Percentiles rank a stretch among this genome's conserved stretches.
Evolutionary conservation across 2,797 vertebrate genomes (phyloP).

Genomic region (Acrocephalus scirpaceus): DNA sequence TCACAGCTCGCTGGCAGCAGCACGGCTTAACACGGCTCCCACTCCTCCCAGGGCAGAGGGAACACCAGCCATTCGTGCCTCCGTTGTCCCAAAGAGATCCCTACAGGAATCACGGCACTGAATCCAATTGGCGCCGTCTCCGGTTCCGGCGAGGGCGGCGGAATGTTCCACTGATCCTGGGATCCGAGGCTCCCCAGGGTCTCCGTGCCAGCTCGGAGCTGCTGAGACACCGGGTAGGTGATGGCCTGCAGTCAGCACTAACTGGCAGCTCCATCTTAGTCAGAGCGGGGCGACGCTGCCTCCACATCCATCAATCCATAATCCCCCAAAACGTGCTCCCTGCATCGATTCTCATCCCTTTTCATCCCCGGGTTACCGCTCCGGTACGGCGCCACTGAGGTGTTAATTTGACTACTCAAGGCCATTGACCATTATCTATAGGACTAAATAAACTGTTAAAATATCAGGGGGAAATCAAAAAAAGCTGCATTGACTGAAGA

Average conservation of each 20-base stretch:
- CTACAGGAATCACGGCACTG: background rate
- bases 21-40: constrained; percentile 7
- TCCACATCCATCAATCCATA: constrained; percentile 69
- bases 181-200: background rate
- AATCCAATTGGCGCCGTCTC: background rate
- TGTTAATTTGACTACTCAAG: constrained; percentile 57
- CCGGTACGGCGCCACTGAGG: background rate
- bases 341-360: constrained; percentile 51
- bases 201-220: background rate
- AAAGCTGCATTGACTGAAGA: background rate
- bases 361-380: constrained; percentile 31
- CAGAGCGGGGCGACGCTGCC: constrained; percentile 57
- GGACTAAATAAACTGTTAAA: constrained; percentile 20
- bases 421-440: constrained; percentile 48
- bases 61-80: background rate
- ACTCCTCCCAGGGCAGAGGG: constrained; percentile 13
- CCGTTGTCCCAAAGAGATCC: background rate
- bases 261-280: constrained; percentile 72
- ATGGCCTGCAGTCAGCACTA: constrained; percentile 33
- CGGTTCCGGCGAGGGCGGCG: background rate
- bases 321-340: constrained; percentile 56
- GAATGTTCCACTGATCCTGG: fast-evolving
- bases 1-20: constrained; percentile 52
- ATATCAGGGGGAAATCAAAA: background rate
- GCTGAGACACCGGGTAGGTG: background rate